Conservation (phyloP, 2,797 vertebrate species). For the Tadarida brasiliensis region DNA sequence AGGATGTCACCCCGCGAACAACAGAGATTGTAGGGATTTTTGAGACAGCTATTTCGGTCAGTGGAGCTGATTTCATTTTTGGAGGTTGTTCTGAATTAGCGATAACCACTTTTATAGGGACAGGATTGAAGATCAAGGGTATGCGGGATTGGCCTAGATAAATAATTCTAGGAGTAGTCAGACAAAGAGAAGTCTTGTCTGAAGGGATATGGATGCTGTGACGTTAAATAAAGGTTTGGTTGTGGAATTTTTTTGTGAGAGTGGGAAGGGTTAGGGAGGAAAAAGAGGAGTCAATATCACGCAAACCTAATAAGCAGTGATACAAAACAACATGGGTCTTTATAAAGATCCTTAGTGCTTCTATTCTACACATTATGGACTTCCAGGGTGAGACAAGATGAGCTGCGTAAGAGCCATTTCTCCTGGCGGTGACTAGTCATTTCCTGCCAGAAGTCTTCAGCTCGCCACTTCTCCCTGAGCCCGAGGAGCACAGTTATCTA, state of each 20-base stretch:
- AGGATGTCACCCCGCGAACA: slow-evolving; percentile 56
- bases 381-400: not conserved
- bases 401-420: not conserved
- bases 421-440: not conserved
- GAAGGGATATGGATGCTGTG: not conserved
- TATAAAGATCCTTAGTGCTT: not conserved
- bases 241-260: not conserved
- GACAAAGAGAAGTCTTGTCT: not conserved
- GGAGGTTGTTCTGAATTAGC: not conserved
- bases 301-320: not conserved
- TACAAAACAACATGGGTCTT: accelerated
- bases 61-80: not conserved
- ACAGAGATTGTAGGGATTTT: slow-evolving; percentile 51
- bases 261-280: not conserved
- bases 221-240: slow-evolving; percentile 12
- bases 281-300: not conserved
- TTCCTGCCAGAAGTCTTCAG: not conserved
- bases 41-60: not conserved
- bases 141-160: not conserved
- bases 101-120: not conserved
- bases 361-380: accelerated
- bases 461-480: not conserved
- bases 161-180: not conserved
- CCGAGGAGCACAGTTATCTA: not conserved
- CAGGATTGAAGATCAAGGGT: not conserved